phyloP scores from a whole-genome alignment of 2,888 invertebrate species.

The Oithona nana region DNA sequence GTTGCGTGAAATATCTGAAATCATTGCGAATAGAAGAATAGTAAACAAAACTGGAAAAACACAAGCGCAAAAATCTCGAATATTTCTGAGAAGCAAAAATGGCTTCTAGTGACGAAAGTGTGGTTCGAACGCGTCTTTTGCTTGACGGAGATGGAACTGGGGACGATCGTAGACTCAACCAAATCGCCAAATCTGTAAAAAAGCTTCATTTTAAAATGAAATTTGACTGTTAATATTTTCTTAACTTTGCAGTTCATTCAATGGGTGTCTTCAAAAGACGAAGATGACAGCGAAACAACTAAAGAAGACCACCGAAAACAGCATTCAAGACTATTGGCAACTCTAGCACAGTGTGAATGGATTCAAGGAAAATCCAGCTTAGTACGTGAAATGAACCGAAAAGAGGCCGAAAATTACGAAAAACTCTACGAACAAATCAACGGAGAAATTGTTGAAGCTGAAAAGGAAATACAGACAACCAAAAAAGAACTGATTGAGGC shows the following conservation, averaged over 20 bases:
- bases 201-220: too few relatives aligned
- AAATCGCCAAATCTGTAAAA: constrained; percentile 24
- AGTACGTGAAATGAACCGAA: constrained; percentile 58
- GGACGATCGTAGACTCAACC: constrained; percentile 73
- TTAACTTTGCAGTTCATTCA: background rate
- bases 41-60: too few relatives aligned
- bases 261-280: background rate
- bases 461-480: constrained; percentile 56
- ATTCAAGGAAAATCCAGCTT: constrained; percentile 62
- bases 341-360: constrained; percentile 69
- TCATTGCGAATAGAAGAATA: too few relatives aligned
- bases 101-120: constrained; percentile 49
- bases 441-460: constrained; percentile 54
- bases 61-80: too few relatives aligned
- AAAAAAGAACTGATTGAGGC: constrained; percentile 58
- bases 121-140: constrained; percentile 66
- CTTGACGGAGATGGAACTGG: constrained; percentile 96
- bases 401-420: constrained; percentile 63
- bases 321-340: constrained; percentile 58
- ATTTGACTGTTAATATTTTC: too few relatives aligned
- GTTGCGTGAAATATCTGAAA: too few relatives aligned
- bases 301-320: constrained; percentile 43
- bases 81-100: too few relatives aligned
- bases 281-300: constrained; percentile 1
- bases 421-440: constrained; percentile 54